A percentile compares a stretch with the other conserved stretches of the same genome.
phyloP scores from a whole-genome alignment of 2,797 vertebrate genomes.

The Microchirus variegatus region DNA sequence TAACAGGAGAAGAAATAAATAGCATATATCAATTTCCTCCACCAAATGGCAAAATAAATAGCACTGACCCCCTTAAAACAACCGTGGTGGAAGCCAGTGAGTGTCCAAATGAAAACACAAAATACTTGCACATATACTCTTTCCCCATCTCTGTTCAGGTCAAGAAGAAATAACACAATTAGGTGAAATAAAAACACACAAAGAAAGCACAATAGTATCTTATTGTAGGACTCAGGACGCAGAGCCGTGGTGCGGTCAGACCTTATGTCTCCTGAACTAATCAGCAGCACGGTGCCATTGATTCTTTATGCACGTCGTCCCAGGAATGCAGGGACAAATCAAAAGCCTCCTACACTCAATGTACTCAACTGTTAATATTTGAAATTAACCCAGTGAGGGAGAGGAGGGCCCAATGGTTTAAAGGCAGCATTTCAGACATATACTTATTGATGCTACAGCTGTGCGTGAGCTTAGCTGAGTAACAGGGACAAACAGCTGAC shows the following conservation, averaged over 20 bases:
- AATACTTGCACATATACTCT: slow-evolving; percentile 29
- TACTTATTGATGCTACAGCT: too few species aligned
- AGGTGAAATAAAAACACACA: slow-evolving; percentile 59
- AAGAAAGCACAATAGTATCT: slow-evolving; percentile 58
- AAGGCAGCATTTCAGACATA: too few species aligned
- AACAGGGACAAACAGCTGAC: too few species aligned
- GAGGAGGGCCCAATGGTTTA: neutral
- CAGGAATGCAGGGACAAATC: slow-evolving; percentile 15
- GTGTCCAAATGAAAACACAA: slow-evolving; percentile 48
- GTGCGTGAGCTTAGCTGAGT: too few species aligned
- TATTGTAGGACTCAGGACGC: slow-evolving; percentile 47
- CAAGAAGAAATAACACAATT: slow-evolving; percentile 69
- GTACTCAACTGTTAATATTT: slow-evolving; percentile 11
- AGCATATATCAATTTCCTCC: slow-evolving; percentile 64
- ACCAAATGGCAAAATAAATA: slow-evolving; percentile 68
- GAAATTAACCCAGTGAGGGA: slow-evolving; percentile 12
- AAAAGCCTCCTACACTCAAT: slow-evolving; percentile 12
- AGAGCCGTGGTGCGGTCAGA: slow-evolving; percentile 66
- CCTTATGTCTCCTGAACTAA: slow-evolving; percentile 68
- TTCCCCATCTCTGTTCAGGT: slow-evolving; percentile 39
- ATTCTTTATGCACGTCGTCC: slow-evolving; percentile 34
- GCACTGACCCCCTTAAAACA: slow-evolving; percentile 65
- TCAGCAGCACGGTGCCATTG: slow-evolving; percentile 41
- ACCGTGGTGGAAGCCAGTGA: slow-evolving; percentile 49
- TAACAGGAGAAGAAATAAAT: slow-evolving; percentile 58